Percentiles rank a stretch among this genome's conserved stretches.
Evolutionary conservation across 2,888 invertebrate genomes (phyloP).

Genomic region (Chalcosyrphus nemorum): DNA sequence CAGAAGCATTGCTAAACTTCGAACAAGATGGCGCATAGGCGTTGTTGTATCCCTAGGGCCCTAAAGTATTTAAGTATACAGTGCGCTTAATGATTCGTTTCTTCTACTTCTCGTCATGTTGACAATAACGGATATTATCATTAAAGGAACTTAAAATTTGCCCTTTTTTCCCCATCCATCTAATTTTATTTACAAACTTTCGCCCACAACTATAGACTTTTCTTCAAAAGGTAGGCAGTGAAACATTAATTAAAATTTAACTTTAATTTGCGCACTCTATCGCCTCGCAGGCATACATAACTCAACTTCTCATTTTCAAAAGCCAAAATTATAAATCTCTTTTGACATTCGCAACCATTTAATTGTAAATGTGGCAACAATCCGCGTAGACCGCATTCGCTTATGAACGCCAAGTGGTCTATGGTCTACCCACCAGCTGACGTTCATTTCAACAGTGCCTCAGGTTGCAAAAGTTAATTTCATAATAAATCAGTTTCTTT

Average conservation of each 20-base stretch:
- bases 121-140: no score
- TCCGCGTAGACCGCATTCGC: not conserved
- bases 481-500: slow-evolving; percentile 63
- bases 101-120: no score
- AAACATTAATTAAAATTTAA: slow-evolving; percentile 11
- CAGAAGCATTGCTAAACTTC: no score
- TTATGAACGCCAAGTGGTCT: not conserved
- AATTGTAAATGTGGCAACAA: slow-evolving; percentile 7
- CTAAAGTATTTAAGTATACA: no score
- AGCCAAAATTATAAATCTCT: slow-evolving; percentile 11
- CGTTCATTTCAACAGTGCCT: slow-evolving; percentile 35
- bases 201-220: no score
- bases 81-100: no score
- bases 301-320: not conserved
- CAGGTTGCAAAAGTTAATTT: slow-evolving; percentile 57
- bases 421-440: not conserved
- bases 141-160: no score
- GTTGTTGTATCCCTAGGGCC: no score
- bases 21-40: no score
- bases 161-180: no score
- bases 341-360: slow-evolving; percentile 8
- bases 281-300: not conserved
- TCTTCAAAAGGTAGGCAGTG: not conserved
- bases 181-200: no score
- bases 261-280: not conserved